phyloP scores from a whole-genome alignment of 2,797 vertebrate species.

The Esox masquinongy region DNA sequence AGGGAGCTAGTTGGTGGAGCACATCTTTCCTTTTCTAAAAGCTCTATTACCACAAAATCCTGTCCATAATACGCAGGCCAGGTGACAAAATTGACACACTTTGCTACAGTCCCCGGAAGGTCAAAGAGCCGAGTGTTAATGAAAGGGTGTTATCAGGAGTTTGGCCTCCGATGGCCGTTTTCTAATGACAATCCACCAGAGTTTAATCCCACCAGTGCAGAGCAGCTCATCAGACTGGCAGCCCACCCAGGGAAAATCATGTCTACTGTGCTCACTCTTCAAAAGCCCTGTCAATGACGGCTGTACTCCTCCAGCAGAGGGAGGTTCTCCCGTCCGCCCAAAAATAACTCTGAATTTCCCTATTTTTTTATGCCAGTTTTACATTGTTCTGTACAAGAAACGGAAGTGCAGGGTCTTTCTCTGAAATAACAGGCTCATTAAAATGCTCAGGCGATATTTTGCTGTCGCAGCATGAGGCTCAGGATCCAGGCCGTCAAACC shows the following conservation, averaged over 20 bases:
- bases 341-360: slow-evolving; percentile 17
- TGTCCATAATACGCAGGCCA: slow-evolving; percentile 47
- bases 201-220: slow-evolving; percentile 37
- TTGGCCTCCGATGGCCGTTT: slow-evolving; percentile 43
- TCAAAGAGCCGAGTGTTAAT: slow-evolving; percentile 33
- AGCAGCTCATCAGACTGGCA: background rate
- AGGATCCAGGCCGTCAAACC: slow-evolving; percentile 10
- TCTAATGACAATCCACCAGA: slow-evolving; percentile 52
- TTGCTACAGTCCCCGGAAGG: slow-evolving; percentile 47
- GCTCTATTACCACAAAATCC: slow-evolving; percentile 50
- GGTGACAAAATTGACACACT: slow-evolving; percentile 61
- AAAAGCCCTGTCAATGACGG: slow-evolving; percentile 30
- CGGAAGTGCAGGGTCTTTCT: background rate
- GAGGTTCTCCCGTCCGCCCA: slow-evolving; percentile 5
- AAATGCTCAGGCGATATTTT: background rate
- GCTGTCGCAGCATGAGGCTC: background rate
- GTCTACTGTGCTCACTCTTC: slow-evolving; percentile 22
- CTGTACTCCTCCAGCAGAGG: slow-evolving; percentile 2
- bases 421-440: slow-evolving; percentile 19
- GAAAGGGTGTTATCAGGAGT: slow-evolving; percentile 39
- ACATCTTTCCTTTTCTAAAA: slow-evolving; percentile 40
- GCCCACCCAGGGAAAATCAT: slow-evolving; percentile 33
- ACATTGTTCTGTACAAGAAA: slow-evolving; percentile 5
- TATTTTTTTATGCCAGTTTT: background rate
- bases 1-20: slow-evolving; percentile 8